Evolutionary conservation across 2,113 vertebrate genomes (phyloP), one percentile per base, ranked within the genome.

Genomic region (Cygnus atratus): DNA sequence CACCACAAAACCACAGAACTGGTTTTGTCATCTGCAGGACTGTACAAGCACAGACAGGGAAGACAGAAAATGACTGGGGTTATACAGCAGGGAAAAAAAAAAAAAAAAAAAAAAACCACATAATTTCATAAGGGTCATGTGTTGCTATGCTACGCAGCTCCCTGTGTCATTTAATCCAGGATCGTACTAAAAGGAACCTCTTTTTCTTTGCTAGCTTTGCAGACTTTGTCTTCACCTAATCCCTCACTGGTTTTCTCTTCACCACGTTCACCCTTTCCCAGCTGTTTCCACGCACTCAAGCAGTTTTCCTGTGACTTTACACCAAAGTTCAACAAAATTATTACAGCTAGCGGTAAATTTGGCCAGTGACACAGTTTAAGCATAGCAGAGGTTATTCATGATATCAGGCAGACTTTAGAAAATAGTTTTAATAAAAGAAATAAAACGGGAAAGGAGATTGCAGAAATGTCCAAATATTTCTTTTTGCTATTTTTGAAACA

Each of bases 1-100:
- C 72, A 83, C 59, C 87, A 88, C 76, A 84, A 95, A 96, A 92
- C 80, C 90, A 95, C 93, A 92, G 54, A 93, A 88, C 90, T 88
- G 92, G 95, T 93, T 96, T 92, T 94, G 68, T 82, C 66, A 26
- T 78, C 83, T 70, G 77, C 91, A 92, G 80, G 84, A 92, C 2
- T 54, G 52, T 87, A 73, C 93, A 95, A 93, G 95, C 66, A 92
- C 44, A 84, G 90, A 35, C 88, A 81, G 2, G 1, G 65, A 87
- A 84, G 33, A 52, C 21, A 72, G 66, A 79, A 90, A 67, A 96
- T 10, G 5, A 65, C 26, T 61, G 43, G 39, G 70, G 44, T 90
- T 84, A 62, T 2, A 26, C 70, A 91, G 88, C 13, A 81, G 74
- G 39, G 31, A 61, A 81, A 59, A 94, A 58, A 39, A 14, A 70